Conservation (phyloP, 2,888 invertebrate species). For the Acrobeloides nanus region DNA sequence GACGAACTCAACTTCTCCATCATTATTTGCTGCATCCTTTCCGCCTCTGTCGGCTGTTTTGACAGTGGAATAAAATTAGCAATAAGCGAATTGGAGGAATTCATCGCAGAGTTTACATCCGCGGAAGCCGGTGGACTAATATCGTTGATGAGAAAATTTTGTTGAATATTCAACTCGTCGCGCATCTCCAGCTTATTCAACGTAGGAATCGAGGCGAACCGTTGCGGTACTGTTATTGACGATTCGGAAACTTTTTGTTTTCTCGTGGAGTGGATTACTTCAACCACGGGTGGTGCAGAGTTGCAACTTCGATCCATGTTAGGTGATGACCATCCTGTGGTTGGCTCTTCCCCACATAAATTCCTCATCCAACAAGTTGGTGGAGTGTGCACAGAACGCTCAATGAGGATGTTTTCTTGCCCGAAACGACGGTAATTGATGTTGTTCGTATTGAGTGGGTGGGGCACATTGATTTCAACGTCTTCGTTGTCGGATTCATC, state of each 20-base stretch:
- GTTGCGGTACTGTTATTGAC: neutral
- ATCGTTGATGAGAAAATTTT: neutral
- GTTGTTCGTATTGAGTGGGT: slow-evolving; percentile 9
- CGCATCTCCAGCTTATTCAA: neutral
- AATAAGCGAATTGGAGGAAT: neutral
- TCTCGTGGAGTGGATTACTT: neutral
- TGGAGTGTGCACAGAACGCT: slow-evolving; percentile 47
- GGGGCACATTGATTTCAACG: slow-evolving; percentile 15
- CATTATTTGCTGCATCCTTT: too few relatives aligned
- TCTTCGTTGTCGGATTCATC: slow-evolving; percentile 22
- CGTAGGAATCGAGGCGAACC: neutral
- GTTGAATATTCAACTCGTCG: too few relatives aligned
- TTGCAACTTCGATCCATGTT: slow-evolving; percentile 26
- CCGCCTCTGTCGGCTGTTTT: too few relatives aligned
- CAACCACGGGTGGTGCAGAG: slow-evolving; percentile 26
- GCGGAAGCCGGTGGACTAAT: slow-evolving; percentile 7
- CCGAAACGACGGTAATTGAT: slow-evolving; percentile 36
- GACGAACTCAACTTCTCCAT: too few relatives aligned
- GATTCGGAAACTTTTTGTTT: neutral
- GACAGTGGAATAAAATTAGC: slow-evolving; percentile 8
- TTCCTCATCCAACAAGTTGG: slow-evolving; percentile 43
- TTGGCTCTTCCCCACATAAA: slow-evolving; percentile 12
- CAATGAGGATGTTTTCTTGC: slow-evolving; percentile 46
- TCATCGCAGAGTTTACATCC: neutral
- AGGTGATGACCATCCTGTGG: slow-evolving; percentile 21